phyloP scores from a whole-genome alignment of 2,888 invertebrate species.

The Zaprionus lineosus region DNA sequence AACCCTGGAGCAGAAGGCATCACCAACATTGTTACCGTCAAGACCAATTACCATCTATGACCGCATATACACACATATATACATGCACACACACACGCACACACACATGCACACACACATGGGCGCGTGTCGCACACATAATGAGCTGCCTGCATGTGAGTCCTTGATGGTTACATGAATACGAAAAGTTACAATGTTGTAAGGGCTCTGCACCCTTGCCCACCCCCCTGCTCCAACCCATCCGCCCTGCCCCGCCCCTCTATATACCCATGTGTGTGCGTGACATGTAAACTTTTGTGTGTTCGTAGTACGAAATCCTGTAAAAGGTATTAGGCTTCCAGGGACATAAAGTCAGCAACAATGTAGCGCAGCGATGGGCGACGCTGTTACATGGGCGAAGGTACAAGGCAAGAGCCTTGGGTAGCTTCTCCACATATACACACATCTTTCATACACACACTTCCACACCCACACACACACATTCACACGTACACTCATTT shows the following conservation, averaged over 20 bases:
- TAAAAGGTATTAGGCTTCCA: constrained; percentile 80
- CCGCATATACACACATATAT: constrained; percentile 14
- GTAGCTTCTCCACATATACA: neutral
- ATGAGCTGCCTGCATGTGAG: no score
- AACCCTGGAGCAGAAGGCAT: constrained; percentile 30
- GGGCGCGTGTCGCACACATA: no score
- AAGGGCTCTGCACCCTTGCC: no score
- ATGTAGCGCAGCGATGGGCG: constrained; percentile 26
- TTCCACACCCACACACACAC: neutral
- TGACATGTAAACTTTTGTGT: constrained; percentile 66
- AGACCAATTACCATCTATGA: constrained; percentile 31
- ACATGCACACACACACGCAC: constrained; percentile 12
- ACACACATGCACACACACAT: constrained; percentile 5
- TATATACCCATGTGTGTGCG: constrained; percentile 44
- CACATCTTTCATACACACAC: no score
- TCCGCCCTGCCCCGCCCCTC: no score
- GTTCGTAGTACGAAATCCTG: constrained; percentile 79
- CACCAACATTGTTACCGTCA: neutral
- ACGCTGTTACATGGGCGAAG: constrained; percentile 36
- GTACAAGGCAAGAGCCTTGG: constrained; percentile 15
- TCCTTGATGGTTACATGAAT: no score
- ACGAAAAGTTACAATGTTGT: neutral
- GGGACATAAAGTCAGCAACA: constrained; percentile 39
- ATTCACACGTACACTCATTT: neutral
- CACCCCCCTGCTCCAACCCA: no score